Conservation (phyloP, 2,797 vertebrate genomes). For the Podargus strigoides region DNA sequence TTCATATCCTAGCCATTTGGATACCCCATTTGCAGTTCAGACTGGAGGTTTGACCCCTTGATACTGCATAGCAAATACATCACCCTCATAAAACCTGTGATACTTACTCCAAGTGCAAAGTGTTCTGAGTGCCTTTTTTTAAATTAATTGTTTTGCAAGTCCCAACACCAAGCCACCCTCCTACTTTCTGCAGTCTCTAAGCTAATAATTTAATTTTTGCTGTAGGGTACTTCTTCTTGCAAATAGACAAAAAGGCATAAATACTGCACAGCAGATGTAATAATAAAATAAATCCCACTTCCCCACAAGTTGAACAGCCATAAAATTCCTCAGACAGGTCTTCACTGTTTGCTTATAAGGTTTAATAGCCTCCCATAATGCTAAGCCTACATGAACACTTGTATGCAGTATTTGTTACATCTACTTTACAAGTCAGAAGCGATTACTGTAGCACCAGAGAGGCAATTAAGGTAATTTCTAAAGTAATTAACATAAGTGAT, state of each 20-base stretch:
- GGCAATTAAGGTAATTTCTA: constrained; percentile 68
- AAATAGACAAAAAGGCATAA: background rate
- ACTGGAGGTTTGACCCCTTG: background rate
- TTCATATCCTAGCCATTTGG: background rate
- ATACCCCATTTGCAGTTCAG: background rate
- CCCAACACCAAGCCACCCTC: background rate
- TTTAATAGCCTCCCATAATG: background rate
- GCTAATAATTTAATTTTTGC: background rate
- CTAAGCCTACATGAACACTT: background rate
- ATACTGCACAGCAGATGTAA: background rate
- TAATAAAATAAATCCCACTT: background rate
- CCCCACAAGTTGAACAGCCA: background rate
- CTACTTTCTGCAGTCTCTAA: background rate
- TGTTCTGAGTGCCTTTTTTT: background rate
- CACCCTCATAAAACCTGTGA: background rate
- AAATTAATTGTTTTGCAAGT: background rate
- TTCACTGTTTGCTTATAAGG: background rate
- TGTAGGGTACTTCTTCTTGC: background rate
- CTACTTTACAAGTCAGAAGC: constrained; percentile 44
- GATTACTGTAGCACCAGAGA: constrained; percentile 30
- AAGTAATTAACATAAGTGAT: constrained; percentile 67
- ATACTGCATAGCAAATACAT: background rate
- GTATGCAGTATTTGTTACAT: background rate
- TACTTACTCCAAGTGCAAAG: background rate
- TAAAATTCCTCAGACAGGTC: background rate